A percentile compares a stretch with the other conserved stretches of the same genome.
phyloP scores from a whole-genome alignment of 2,888 invertebrate genomes.

The Metellina segmentata region DNA sequence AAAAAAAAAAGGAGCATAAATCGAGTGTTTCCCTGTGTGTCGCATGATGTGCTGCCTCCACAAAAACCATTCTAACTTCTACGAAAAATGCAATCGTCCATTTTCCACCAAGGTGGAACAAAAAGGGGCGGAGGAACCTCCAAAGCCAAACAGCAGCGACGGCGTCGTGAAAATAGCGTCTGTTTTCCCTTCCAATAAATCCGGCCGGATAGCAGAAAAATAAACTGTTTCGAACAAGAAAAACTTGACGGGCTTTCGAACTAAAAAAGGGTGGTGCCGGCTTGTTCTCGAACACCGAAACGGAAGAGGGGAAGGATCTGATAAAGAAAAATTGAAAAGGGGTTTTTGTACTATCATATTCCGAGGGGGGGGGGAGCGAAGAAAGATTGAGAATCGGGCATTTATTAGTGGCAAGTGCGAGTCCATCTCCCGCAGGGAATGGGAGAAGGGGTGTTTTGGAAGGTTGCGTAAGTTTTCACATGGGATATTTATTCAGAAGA shows the following conservation, averaged over 20 bases:
- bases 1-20: not conserved
- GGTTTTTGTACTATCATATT: not conserved
- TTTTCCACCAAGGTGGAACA: not conserved
- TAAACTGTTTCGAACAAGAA: not conserved
- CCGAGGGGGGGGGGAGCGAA: no score
- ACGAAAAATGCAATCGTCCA: not conserved
- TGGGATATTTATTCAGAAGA: no score
- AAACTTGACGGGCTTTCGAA: not conserved
- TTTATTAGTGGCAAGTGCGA: no score
- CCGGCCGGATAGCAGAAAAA: slow-evolving; percentile 5
- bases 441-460: no score
- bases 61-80: not conserved
- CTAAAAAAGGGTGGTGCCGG: no score
- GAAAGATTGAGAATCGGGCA: no score
- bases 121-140: not conserved
- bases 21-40: not conserved
- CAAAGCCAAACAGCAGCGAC: not conserved
- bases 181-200: slow-evolving; percentile 16
- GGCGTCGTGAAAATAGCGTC: not conserved
- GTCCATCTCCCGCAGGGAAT: no score
- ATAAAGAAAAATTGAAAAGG: not conserved
- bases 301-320: not conserved
- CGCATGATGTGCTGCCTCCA: not conserved
- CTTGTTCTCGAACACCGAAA: no score
- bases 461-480: no score